These are phyloP conservation scores for Colossoma macropomum DNA, from an alignment of 2,113 vertebrate genomes.

Conservation along the genomic window DNA sequence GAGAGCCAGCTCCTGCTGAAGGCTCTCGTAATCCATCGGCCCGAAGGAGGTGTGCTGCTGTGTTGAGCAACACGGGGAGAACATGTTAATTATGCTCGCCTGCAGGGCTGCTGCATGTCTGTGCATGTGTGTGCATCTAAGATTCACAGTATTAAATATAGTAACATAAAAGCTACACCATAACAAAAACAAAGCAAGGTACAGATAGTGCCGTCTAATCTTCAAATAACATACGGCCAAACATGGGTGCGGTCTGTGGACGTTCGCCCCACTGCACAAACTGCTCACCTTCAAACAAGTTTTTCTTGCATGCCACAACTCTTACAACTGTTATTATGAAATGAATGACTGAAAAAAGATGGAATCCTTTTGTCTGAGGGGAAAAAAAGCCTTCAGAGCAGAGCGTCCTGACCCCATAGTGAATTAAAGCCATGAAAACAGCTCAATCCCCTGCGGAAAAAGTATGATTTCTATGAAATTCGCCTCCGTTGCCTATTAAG, in stretches of 20 bases:
- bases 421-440: not conserved
- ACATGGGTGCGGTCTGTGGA: not conserved
- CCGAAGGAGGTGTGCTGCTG: slow-evolving; percentile 89
- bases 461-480: not conserved
- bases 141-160: slow-evolving; percentile 25
- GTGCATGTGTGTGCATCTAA: not conserved
- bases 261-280: not conserved
- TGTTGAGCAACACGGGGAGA: slow-evolving; percentile 92
- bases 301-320: not conserved
- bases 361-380: not conserved
- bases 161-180: not conserved
- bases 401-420: not conserved
- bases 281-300: not conserved
- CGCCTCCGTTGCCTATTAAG: not conserved
- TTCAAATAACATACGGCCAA: not conserved
- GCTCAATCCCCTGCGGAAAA: not conserved
- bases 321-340: not conserved
- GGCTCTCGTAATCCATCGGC: slow-evolving; percentile 98
- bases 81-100: slow-evolving; percentile 84
- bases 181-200: not conserved
- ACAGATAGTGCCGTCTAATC: not conserved
- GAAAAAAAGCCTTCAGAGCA: not conserved
- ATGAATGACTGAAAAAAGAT: not conserved
- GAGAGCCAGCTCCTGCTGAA: slow-evolving; percentile 97
- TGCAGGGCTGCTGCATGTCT: slow-evolving; percentile 5